Evolutionary conservation across 1,140 invertebrate genomes (phyloP), one percentile per base, ranked within the genome.

Genomic region (Cydia splendana): DNA sequence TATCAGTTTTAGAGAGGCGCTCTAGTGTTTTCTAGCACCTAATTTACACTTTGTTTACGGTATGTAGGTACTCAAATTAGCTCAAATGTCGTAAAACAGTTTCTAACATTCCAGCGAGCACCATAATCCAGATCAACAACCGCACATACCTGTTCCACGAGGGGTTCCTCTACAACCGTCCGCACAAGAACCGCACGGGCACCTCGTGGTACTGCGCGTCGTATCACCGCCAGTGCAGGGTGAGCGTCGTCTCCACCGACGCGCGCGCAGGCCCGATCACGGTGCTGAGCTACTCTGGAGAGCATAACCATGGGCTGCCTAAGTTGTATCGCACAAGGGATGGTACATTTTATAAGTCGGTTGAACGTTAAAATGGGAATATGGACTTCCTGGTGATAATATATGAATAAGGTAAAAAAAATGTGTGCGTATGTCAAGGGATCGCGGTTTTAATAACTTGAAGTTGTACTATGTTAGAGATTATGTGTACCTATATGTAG

Each of bases 131-230:
- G 10, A 77, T 81, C 4, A 62, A 71, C 20, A 76, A 48, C 24
- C 80, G 53, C 53, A 18, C 53, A 10, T 75, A 69, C 7, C 51
- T 87, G 24, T 45, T 81, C 3, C 65, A 81, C 9, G 38, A 80
- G 15, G 75, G 78, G 0, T 80, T 81, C 42, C 80, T 80, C 0
- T 90, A 84, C 73, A 88, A 87, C 45, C 79, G 79, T 0, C 77
- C 75, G 0, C 24, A 74, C 20, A 74, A 71, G 48, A 62, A 45
- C 10, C 42, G 78, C 62, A 15, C 18, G 2, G 74, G 65, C 3
- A 51, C 74, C 0, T 34, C 48, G 15, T 85, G 82, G 83, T 83
- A 84, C 15, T 88, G 87, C 45, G 69, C 81, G 12, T 38, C 28
- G 4, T 45, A 74, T 15, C 30, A 45, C 15, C 34, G 30, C 10